Evolutionary conservation across 2,113 vertebrate genomes (phyloP), one percentile per base, ranked within the genome.

Genomic region (Xenotilapia flavipinnis): DNA sequence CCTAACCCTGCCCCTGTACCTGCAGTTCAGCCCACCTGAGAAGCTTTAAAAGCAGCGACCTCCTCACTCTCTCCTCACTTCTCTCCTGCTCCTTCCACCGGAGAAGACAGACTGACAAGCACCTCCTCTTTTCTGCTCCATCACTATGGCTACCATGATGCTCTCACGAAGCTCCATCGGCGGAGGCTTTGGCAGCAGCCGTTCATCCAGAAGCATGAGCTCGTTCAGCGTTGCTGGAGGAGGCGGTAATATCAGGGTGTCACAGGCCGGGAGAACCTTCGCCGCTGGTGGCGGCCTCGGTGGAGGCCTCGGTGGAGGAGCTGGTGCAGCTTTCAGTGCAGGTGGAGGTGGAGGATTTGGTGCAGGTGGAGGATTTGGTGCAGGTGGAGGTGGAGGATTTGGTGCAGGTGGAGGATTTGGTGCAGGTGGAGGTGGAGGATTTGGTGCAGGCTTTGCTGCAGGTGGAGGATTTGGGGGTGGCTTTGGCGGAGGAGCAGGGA

Each of bases 151-250:
- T 3, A 8, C 19, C 19, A 5, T n/a, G 13, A 9, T 10, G 19
- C 33, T 15, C 49, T 26, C 84, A 3, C 81, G 28, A 9, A n/a
- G 49, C 65, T 80, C 80, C 23, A 19, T n/a, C 31, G 4, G 77
- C 4, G n/a, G 65, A 14, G 6, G 45, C 12, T 14, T 53, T 1
- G 4, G 28, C 19, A 8, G 51, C 7, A 17, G 19, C 15, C 60
- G 3, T 12, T 8, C 55, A 10, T 81, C 73, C 9, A 36, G 81
- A 9, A 19, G 79, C 17, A 11, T 89, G 70, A 90, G 86, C 68
- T 45, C 84, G 0, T 81, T 5, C 86, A 96, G 95, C 49, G 19
- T 96, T 83, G 8, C 89, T 0, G 94, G 94, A 3, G 95, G 86
- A 40, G 90, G 93, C 2, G 5, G 4, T 1, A 81, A 86, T 1